phyloP scores from a whole-genome alignment of 1,140 invertebrate species.

The Psix sp. region DNA sequence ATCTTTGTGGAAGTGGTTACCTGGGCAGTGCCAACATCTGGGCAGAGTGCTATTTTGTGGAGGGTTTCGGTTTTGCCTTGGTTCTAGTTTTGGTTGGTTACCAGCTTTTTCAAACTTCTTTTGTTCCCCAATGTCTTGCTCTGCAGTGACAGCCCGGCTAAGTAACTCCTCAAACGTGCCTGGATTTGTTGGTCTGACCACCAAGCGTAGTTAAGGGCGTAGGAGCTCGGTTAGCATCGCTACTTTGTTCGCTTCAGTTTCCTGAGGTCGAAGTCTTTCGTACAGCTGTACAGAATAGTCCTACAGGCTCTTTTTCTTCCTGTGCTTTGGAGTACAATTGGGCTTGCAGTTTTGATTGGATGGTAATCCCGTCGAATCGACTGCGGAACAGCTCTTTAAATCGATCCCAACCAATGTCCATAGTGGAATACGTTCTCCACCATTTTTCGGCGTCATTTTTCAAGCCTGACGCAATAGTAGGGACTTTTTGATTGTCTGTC shows the following conservation, averaged over 20 bases:
- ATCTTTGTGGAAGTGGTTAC: no score
- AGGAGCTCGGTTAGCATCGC: background rate
- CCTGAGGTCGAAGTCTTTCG: slow-evolving; percentile 10
- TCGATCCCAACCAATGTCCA: slow-evolving; percentile 22
- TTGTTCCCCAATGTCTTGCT: no score
- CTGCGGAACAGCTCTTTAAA: slow-evolving; percentile 22
- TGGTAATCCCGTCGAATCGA: slow-evolving; percentile 14
- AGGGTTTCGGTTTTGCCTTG: no score
- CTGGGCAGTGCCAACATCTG: no score
- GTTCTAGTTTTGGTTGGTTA: no score
- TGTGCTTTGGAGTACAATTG: slow-evolving; percentile 26
- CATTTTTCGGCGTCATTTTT: slow-evolving; percentile 34
- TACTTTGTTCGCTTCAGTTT: slow-evolving; percentile 9
- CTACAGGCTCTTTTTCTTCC: slow-evolving; percentile 17
- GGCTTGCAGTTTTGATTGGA: slow-evolving; percentile 6
- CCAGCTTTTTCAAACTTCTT: no score
- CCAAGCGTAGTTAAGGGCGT: no score
- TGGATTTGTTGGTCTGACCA: no score
- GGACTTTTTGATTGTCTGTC: background rate
- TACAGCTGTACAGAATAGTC: slow-evolving; percentile 29
- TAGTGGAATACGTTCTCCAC: slow-evolving; percentile 26
- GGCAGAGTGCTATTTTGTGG: no score
- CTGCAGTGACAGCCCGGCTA: no score
- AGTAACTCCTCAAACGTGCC: no score
- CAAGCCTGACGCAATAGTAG: slow-evolving; percentile 6